Base-by-base conservation (phyloP, 2,888 invertebrate genomes). In the Therioaphis trifolii region DNA sequence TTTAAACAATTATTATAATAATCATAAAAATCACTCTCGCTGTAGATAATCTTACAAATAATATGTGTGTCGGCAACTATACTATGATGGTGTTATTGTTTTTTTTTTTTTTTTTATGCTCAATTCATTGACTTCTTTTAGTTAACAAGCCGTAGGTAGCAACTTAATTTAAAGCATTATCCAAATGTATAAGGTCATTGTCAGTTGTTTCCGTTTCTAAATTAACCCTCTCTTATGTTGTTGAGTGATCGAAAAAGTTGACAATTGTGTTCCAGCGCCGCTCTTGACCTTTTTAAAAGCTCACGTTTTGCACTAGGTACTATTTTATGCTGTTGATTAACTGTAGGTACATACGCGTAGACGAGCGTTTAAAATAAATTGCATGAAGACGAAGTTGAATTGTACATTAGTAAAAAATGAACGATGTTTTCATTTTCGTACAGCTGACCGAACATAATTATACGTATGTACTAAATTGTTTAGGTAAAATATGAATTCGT, bases 131-230 rank as follows among this genome's bases (percentile, higher is more conserved):
- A 21, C 63, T 46, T 77, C 21, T 77, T 66, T 49, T 49, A 46
- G 27, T 27, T 58, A 27, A 69, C 79, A 40, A 27, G 14, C 27
- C 9, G 40, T 79, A 55, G 68, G 68, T 24, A 68, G 68, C 55
- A 55, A 69, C 40, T 55, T 79, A 40, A 69, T 79, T 69, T 55
- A 69, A 77, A 49, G 0, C 49, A 21, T 77, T 66, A 49, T 77
- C 49, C 4, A 77, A 69, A 55, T 21, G 43, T 55, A 40, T 66
- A 55, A 79, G 79, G 79, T 79, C 79, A 69, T 69, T 69, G 68
- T 40, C n/a, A 27, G 27, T 27, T 49, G 43, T 71, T 79, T 69
- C 79, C 79, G 79, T 71, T 79, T 46, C 29, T 79, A 71, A 79
- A 79, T 71, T 71, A 71, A 79, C 69, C 79, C 69, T 69, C n/a